Evolutionary conservation across 2,888 invertebrate genomes (phyloP), one percentile per base, ranked within the genome.

Genomic region (Phorcus lineatus): DNA sequence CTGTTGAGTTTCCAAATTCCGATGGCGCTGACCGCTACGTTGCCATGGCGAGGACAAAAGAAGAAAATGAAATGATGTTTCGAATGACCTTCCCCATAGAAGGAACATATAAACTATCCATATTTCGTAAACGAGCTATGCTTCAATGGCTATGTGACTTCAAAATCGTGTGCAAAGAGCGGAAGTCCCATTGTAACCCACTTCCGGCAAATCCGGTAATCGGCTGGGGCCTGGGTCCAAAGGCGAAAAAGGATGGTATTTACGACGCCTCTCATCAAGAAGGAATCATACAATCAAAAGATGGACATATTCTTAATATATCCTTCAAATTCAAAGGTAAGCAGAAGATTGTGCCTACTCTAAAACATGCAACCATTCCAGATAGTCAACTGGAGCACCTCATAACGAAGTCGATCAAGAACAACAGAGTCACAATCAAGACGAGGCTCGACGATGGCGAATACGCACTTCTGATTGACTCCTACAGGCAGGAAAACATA

Each of bases 221-320:
- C n/a, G 76, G 76, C 4, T 54, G 76, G 76, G 76, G 76, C 13
- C 76, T 54, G 1, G 76, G 76, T 2, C 24, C 28, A 16, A 55
- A 22, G 4, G 76, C 76, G 16, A 52, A 24, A 19, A 13, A 52
- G 17, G 24, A n/a, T 17, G 76, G 76, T 19, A 19, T 76, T 19
- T 55, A 76, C 28, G 54, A 76, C 31, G 53, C 53, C 16, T 76
- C 76, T 2, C 76, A 76, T 24, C 16, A 53, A n/a, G 76, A 76
- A 2, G 76, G 76, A 6, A 54, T 76, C 19, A 76, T 76, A 36
- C 31, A 76, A n/a, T 31, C 76, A 22, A 76, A 19, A 28, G 76
- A 53, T 76, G 53, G 54, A 40, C 17, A 76, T 6, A 28, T 54
- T 19, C 52, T 76, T 22, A 24, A 76, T 17, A n/a, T 76, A 17